Conservation (phyloP, 2,797 vertebrate species). For the Coccyzus lansbergi region DNA sequence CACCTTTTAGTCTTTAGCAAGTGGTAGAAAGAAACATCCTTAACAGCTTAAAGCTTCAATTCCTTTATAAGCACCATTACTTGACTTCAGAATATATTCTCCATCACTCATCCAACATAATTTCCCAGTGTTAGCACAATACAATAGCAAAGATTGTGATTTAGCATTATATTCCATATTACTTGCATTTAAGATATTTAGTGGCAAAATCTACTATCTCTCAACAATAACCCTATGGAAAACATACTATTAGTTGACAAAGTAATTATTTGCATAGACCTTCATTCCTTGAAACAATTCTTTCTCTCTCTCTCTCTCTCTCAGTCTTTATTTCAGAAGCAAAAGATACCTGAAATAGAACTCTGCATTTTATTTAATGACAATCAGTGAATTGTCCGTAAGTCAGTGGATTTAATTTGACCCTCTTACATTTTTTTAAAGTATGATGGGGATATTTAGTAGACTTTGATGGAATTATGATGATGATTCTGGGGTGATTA, state of each 20-base stretch:
- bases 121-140: background rate
- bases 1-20: constrained; percentile 28
- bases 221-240: background rate
- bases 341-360: background rate
- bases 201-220: background rate
- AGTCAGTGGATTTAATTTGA: background rate
- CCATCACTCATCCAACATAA: background rate
- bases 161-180: background rate
- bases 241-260: background rate
- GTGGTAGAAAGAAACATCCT: background rate
- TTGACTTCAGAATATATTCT: background rate
- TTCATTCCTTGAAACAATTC: background rate
- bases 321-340: background rate
- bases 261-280: background rate
- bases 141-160: background rate
- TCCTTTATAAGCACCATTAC: background rate
- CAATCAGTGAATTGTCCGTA: background rate
- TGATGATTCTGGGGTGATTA: background rate
- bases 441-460: background rate
- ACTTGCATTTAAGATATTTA: background rate
- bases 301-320: background rate
- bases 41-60: background rate
- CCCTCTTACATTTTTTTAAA: background rate
- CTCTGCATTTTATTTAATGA: background rate
- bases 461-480: background rate